These are phyloP conservation scores for Pocillopora verrucosa DNA, from an alignment of 64 coral and sea anemone genomes.

Conservation along the genomic window DNA sequence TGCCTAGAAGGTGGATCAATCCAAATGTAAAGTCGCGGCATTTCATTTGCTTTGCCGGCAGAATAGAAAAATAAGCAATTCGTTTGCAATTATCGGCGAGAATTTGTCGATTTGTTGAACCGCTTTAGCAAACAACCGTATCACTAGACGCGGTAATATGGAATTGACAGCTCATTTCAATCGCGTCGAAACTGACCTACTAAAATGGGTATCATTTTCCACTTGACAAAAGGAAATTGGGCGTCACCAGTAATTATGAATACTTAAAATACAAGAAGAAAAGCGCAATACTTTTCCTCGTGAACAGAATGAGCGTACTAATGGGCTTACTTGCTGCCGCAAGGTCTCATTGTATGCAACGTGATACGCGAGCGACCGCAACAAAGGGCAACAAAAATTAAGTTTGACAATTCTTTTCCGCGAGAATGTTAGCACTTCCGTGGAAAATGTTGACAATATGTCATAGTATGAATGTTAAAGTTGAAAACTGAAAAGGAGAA, in stretches of 20 bases:
- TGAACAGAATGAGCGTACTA: not conserved
- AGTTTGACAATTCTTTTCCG: conserved; percentile 16
- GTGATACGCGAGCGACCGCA: not conserved
- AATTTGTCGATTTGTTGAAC: not conserved
- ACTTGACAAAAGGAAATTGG: conserved; percentile 3
- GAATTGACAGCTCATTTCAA: not conserved
- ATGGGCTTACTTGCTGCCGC: conserved; percentile 11
- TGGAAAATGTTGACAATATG: not conserved
- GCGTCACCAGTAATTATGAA: conserved; percentile 45
- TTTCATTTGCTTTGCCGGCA: not conserved
- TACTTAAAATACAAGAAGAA: conserved; percentile 9
- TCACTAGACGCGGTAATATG: not conserved
- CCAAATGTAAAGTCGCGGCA: conserved; percentile 38
- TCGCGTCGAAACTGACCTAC: not conserved
- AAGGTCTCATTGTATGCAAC: not conserved
- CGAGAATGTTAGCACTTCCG: conserved; percentile 11
- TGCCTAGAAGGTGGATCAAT: conserved; percentile 59
- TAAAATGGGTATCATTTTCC: not conserved
- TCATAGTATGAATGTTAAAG: not conserved
- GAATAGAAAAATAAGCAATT: not conserved
- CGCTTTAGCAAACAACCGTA: conserved; percentile 10
- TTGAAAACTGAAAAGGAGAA: not conserved
- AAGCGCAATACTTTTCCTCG: not conserved
- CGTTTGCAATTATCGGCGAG: not conserved
- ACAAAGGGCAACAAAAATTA: not conserved